phyloP scores from a whole-genome alignment of 37 sponge, comb jelly and placozoan species.

The Hexactinellida sp. region DNA sequence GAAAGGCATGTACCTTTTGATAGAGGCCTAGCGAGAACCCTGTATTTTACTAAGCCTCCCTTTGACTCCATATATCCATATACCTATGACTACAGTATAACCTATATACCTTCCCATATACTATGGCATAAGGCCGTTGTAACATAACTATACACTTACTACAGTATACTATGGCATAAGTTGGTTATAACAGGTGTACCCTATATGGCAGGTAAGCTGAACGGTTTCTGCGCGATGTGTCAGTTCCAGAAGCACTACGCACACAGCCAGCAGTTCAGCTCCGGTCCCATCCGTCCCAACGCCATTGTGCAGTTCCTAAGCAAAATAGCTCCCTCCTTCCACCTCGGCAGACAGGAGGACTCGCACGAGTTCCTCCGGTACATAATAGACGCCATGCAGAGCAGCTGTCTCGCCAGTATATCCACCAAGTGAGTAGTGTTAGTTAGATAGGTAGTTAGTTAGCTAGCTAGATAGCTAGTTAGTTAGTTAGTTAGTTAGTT shows the following conservation, averaged over 20 bases:
- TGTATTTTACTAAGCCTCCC: too few species aligned
- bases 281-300: conserved; percentile 41
- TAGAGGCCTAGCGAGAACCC: too few species aligned
- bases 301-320: conserved; percentile 73
- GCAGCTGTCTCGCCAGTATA: conserved; percentile 44
- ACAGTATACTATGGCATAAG: too few species aligned
- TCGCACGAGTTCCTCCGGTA: conserved; percentile 96
- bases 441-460: not conserved
- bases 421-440: conserved; percentile 29
- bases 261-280: conserved; percentile 23
- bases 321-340: conserved; percentile 76
- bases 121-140: too few species aligned
- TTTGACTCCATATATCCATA: too few species aligned
- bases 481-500: too few species aligned
- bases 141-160: too few species aligned
- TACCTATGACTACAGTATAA: too few species aligned
- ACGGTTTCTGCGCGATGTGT: conserved; percentile 91
- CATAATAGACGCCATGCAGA: conserved; percentile 77
- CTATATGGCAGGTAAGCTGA: conserved; percentile 4
- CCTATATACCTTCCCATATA: too few species aligned
- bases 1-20: too few species aligned
- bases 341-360: conserved; percentile 88
- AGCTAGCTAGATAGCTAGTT: too few species aligned
- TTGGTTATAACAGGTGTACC: too few species aligned
- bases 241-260: conserved; percentile 47